Conservation (phyloP, 2,113 vertebrate genomes). For the Eulemur macaco region DNA sequence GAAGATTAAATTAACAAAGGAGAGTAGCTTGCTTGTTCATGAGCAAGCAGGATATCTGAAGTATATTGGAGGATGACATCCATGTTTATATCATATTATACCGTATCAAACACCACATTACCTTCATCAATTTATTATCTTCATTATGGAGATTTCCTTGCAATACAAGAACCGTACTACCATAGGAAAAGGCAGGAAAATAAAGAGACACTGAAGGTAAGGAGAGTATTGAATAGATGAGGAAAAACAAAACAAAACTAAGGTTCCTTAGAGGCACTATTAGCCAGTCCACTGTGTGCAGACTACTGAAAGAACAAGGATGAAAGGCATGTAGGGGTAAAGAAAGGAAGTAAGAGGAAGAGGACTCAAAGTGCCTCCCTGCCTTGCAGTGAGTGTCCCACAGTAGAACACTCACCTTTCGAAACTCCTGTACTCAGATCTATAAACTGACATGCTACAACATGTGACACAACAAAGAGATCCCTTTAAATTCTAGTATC, state of each 20-base stretch:
- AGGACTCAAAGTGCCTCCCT: not conserved
- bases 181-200: not conserved
- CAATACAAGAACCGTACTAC: not conserved
- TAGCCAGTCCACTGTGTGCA: not conserved
- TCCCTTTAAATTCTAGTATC: conserved; percentile 40
- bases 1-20: not conserved
- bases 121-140: not conserved
- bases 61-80: not conserved
- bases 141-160: not conserved
- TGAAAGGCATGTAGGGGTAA: not conserved
- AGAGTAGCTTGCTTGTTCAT: not conserved
- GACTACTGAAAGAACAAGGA: not conserved
- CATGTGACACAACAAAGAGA: not conserved
- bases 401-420: not conserved
- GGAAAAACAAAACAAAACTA: not conserved
- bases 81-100: not conserved
- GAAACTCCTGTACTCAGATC: not conserved
- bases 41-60: not conserved
- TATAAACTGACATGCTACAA: not conserved
- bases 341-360: not conserved
- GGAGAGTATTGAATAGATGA: not conserved
- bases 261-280: not conserved
- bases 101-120: not conserved
- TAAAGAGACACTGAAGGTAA: not conserved
- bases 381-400: not conserved